A percentile compares a stretch with the other conserved stretches of the same genome.
Evolutionary conservation across 1,140 invertebrate genomes (phyloP).

Genomic region (Drosophila willistoni): DNA sequence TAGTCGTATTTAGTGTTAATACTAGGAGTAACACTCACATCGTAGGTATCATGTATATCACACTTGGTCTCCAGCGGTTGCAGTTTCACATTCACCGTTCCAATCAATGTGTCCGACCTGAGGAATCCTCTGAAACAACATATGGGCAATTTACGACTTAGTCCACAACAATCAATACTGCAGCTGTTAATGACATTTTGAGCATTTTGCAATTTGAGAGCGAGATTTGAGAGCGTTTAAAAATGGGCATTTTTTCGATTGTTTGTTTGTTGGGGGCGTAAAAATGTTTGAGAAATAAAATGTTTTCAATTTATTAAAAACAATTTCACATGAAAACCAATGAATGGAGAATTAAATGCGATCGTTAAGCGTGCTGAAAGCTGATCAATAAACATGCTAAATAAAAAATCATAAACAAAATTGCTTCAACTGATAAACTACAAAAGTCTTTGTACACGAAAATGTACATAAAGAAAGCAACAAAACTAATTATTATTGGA

Average conservation of each 20-base stretch:
- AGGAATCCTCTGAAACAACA: conserved; percentile 94
- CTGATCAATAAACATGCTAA: conserved; percentile 32
- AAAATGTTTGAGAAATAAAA: conserved; percentile 54
- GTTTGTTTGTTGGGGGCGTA: conserved; percentile 64
- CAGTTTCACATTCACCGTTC: conserved; percentile 93
- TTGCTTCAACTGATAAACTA: not conserved
- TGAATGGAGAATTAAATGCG: conserved; percentile 14
- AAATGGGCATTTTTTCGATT: conserved; percentile 36
- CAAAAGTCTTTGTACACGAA: too few species aligned
- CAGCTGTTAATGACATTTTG: conserved; percentile 62
- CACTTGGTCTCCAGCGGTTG: conserved; percentile 93
- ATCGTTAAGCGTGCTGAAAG: conserved; percentile 33
- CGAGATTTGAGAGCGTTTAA: conserved; percentile 35
- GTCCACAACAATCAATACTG: conserved; percentile 82
- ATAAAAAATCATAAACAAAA: conserved; percentile 17
- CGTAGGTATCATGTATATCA: conserved; percentile 94
- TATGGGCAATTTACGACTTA: conserved; percentile 82
- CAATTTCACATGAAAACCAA: conserved; percentile 28
- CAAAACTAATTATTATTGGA: too few species aligned
- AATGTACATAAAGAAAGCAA: too few species aligned
- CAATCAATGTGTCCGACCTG: conserved; percentile 92
- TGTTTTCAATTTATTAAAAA: conserved; percentile 59
- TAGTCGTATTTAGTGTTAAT: not conserved
- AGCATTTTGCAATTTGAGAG: conserved; percentile 51
- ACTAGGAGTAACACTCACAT: conserved; percentile 87